Conservation (phyloP, 2,797 vertebrate genomes). For the Helarctos malayanus region DNA sequence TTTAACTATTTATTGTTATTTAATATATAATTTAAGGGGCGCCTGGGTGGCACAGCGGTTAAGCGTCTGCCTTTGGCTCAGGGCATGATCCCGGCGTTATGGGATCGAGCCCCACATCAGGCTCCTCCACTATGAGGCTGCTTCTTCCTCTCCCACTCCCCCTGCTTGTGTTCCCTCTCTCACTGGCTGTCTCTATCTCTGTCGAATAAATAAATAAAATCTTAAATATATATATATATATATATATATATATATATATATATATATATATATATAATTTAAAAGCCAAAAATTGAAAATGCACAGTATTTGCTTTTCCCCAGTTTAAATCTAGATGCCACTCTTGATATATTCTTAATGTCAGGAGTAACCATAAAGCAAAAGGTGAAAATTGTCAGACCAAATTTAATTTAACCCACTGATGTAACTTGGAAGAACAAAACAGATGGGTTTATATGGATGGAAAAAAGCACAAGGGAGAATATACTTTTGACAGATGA, state of each 20-base stretch:
- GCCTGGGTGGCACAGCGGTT: too few species aligned
- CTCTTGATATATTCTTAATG: not conserved
- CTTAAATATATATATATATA: too few species aligned
- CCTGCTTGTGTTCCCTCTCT: too few species aligned
- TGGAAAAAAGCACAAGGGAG: not conserved
- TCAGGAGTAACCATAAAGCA: not conserved
- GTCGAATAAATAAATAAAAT: too few species aligned
- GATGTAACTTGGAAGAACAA: slow-evolving; percentile 14
- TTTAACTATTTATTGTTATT: not conserved
- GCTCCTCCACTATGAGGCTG: too few species aligned
- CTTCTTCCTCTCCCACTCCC: too few species aligned
- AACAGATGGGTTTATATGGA: not conserved
- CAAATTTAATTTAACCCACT: not conserved
- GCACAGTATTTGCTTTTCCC: not conserved
- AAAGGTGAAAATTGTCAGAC: not conserved
- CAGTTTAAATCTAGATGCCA: not conserved
- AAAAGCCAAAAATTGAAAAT: not conserved
- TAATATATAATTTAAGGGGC: not conserved
- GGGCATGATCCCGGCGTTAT: too few species aligned
- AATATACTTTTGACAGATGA: not conserved
- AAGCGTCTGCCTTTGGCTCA: too few species aligned
- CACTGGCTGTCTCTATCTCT: too few species aligned
- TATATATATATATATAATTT: not conserved
- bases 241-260: too few species aligned
- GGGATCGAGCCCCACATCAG: too few species aligned